Conservation (phyloP, 2,113 vertebrate species). For the Rattus norvegicus region GRCr8 NC_086027.1:116377501-116378000, state of each 20-base stretch:
- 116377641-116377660: not conserved
- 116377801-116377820: constrained; percentile 40
- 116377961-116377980: not conserved
- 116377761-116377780: constrained; percentile 49
- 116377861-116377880: not conserved
- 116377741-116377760: not conserved
- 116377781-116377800: constrained; percentile 21
- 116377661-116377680: constrained; percentile 12
- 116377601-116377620: not conserved
- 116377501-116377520: constrained; percentile 66
- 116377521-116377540: constrained; percentile 55
- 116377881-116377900: not conserved
- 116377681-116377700: not conserved
- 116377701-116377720: not conserved
- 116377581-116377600: not conserved
- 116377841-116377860: not conserved
- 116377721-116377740: not conserved
- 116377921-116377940: fast-evolving
- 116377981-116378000: no score
- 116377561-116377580: not conserved
- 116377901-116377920: no score
- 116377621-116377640: not conserved
- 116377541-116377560: constrained; percentile 15
- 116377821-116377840: not conserved
- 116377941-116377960: not conserved